These are phyloP conservation scores for Drosophila formosana DNA, from an alignment of 2,888 invertebrate genomes.

Conservation along the genomic window DNA sequence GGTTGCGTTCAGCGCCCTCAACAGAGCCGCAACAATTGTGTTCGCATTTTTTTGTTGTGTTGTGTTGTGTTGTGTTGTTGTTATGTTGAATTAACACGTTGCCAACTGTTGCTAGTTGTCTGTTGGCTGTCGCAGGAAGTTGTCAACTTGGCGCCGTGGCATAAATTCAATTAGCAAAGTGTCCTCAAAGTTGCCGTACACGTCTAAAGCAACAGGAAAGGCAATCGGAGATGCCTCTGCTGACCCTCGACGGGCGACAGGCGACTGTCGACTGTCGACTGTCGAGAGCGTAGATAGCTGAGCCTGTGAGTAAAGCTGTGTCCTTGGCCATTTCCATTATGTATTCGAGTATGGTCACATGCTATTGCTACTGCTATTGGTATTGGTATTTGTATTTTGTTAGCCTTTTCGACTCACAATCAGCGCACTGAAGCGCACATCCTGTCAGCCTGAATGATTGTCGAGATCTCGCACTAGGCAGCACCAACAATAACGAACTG, in stretches of 20 bases:
- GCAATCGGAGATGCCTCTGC: slow-evolving; percentile 52
- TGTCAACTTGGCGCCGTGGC: slow-evolving; percentile 68
- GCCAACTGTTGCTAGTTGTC: slow-evolving; percentile 73
- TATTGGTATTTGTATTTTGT: slow-evolving; percentile 62
- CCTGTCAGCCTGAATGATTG: slow-evolving; percentile 81
- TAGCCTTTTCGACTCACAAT: slow-evolving; percentile 69
- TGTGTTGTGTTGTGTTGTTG: slow-evolving; percentile 38
- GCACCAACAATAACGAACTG: slow-evolving; percentile 9
- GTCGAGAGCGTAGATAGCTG: neutral
- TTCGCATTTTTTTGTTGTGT: slow-evolving; percentile 25
- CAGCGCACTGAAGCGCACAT: slow-evolving; percentile 81
- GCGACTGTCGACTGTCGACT: neutral
- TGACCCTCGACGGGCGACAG: slow-evolving; percentile 45
- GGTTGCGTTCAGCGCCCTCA: neutral
- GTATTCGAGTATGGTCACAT: slow-evolving; percentile 18
- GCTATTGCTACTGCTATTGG: slow-evolving; percentile 46
- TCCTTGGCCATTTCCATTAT: slow-evolving; percentile 21
- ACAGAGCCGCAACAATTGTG: slow-evolving; percentile 51
- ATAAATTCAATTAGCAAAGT: slow-evolving; percentile 81
- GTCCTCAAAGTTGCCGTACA: slow-evolving; percentile 53
- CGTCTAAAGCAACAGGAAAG: slow-evolving; percentile 44
- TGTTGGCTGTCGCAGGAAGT: slow-evolving; percentile 60
- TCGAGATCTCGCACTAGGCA: slow-evolving; percentile 51
- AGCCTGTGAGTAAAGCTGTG: slow-evolving; percentile 1
- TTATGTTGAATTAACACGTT: slow-evolving; percentile 72